Conservation (phyloP, 2,113 vertebrate species). For the Oryzias melastigma region DNA sequence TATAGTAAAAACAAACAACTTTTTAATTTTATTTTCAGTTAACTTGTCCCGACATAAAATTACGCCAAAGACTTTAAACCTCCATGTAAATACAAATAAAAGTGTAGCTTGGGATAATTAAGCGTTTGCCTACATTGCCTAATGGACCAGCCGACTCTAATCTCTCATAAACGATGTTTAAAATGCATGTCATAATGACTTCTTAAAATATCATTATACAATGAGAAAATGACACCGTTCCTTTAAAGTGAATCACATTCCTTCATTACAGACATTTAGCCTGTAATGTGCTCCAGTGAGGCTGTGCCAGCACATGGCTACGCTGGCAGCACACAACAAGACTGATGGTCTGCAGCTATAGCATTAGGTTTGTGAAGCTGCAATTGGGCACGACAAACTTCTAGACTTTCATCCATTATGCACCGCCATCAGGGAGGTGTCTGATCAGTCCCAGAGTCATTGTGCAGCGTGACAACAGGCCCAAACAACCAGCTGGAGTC, state of each 20-base stretch:
- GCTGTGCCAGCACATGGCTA: neutral
- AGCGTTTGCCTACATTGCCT: no score
- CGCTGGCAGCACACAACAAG: neutral
- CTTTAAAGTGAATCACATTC: no score
- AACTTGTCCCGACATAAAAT: no score
- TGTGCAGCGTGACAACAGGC: slow-evolving; percentile 6
- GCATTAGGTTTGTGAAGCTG: neutral
- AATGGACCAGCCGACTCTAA: no score
- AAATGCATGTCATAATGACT: no score
- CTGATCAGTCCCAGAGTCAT: slow-evolving; percentile 15
- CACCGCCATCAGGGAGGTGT: slow-evolving; percentile 7
- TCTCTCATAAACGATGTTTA: no score
- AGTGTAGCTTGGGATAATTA: no score
- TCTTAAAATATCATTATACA: no score
- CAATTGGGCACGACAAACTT: neutral
- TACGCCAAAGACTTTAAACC: no score
- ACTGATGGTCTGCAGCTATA: slow-evolving; percentile 1
- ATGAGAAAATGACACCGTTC: no score
- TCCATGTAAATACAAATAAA: no score
- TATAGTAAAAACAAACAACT: neutral
- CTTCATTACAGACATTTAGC: neutral
- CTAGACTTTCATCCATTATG: slow-evolving; percentile 5
- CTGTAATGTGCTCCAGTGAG: slow-evolving; percentile 1
- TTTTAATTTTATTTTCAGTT: neutral
- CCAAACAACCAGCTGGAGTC: slow-evolving; percentile 11